Percentiles rank a stretch among this genome's conserved stretches.
phyloP scores from a whole-genome alignment of 2,113 vertebrate species.

The Neoarius graeffei region DNA sequence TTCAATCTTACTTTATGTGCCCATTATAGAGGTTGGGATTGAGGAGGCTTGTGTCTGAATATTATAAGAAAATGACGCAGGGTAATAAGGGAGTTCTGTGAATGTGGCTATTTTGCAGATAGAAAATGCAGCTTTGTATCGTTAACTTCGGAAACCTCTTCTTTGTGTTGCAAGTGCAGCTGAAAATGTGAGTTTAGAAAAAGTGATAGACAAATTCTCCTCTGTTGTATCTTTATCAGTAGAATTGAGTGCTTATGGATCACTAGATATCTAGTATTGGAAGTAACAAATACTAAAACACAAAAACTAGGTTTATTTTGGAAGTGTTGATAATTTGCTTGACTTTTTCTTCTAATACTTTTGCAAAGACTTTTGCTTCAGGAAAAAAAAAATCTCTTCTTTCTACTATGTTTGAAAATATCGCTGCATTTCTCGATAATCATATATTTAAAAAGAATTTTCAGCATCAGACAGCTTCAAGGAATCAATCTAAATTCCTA shows the following conservation, averaged over 20 bases:
- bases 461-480: too few species aligned
- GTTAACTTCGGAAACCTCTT: neutral
- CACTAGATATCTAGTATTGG: neutral
- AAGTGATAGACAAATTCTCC: neutral
- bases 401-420: too few species aligned
- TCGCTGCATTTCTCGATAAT: too few species aligned
- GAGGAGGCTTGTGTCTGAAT: neutral
- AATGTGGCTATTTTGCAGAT: conserved; percentile 1
- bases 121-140: neutral
- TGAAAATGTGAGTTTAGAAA: too few species aligned
- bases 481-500: too few species aligned
- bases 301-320: neutral
- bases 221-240: neutral
- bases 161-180: neutral
- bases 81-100: neutral
- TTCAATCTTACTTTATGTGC: conserved; percentile 32
- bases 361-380: neutral
- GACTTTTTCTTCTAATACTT: neutral
- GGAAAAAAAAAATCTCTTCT: too few species aligned
- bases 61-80: neutral
- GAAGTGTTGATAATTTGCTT: neutral
- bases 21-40: conserved; percentile 20
- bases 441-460: too few species aligned
- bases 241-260: neutral
- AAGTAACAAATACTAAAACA: neutral